Percentiles rank a stretch among this genome's conserved stretches.
These are phyloP conservation scores for Ornithoptera priamus DNA, from an alignment of 2,888 invertebrate species.

Conservation along the genomic window DNA sequence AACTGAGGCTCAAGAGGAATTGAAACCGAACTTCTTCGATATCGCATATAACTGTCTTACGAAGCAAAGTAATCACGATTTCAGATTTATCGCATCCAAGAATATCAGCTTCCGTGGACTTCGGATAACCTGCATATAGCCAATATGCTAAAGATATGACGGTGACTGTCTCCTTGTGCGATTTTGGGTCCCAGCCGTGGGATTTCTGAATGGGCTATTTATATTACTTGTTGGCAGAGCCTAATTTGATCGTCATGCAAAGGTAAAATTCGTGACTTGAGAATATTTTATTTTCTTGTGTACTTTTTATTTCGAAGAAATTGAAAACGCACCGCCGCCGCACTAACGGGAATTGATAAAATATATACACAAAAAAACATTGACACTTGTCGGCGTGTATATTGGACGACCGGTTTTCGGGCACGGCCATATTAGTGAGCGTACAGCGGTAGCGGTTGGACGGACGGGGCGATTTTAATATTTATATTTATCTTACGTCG, in stretches of 20 bases:
- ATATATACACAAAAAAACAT: slow-evolving; percentile 27
- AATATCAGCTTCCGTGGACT: too few species aligned
- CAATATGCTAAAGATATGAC: too few species aligned
- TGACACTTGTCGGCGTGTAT: slow-evolving; percentile 28
- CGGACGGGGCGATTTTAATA: background rate
- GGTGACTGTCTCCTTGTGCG: too few species aligned
- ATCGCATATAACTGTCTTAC: too few species aligned
- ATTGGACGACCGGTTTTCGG: slow-evolving; percentile 23
- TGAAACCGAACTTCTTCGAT: too few species aligned
- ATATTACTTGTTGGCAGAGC: background rate
- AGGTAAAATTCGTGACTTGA: slow-evolving; percentile 20
- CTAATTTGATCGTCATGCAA: slow-evolving; percentile 17
- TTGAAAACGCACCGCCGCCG: slow-evolving; percentile 12
- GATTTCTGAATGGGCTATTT: too few species aligned
- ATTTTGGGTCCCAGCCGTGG: too few species aligned
- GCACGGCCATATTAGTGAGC: background rate
- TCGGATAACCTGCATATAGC: too few species aligned
- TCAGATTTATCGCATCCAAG: too few species aligned
- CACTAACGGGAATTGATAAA: slow-evolving; percentile 27
- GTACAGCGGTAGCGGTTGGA: slow-evolving; percentile 1
- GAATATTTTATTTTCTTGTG: slow-evolving; percentile 11
- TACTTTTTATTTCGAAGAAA: slow-evolving; percentile 20
- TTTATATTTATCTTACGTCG: background rate
- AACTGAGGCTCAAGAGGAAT: too few species aligned
- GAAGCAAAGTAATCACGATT: too few species aligned